Evolutionary conservation across 1,140 invertebrate species (phyloP), one percentile per base, ranked within the genome.

Genomic region (Oncopodura yosiiana): DNA sequence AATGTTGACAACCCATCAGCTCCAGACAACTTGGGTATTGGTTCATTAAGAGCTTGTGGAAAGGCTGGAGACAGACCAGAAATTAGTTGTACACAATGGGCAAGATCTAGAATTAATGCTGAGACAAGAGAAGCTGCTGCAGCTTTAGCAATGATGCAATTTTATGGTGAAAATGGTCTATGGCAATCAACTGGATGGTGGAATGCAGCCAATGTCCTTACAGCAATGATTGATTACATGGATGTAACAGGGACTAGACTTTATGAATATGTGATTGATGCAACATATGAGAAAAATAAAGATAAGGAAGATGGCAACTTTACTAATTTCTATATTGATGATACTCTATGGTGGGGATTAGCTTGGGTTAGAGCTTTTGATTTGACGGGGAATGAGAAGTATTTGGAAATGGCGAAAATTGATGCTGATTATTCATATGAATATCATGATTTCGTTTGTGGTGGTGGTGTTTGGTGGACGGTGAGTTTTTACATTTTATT

Each of bases 61-160:
- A 53, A 63, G 37, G 34, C 61, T 12, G 12, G 16, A 3, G 21
- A 55, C 23, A 30, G 58, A 3, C 29, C 49, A 0, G 56, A 56
- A 34, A 63, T 63, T 36, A 44, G 39, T 12, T 63, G 61, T 32
- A 56, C 61, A 12, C 1, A 6, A 3, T 63, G 61, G 61, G 50
- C 50, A 11, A 23, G 61, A 19, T 59, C 60, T 14, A 42, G 30
- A 12, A 41, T 63, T 0, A 48, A 44, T 12, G 45, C 53, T 5
- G 56, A 39, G 6, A 37, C 32, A 9, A 43, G 26, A 0, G 37
- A 54, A 8, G 52, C 56, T 12, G 61, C 56, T 23, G 61, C 61
- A 34, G 61, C 57, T 3, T 54, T 57, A 3, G 61, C 58, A 9
- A n/a, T 63, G 24, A 63, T 63, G 61, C 61, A 63, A 34, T 63